phyloP scores from a whole-genome alignment of 2,888 invertebrate species.

The Habrosyne pyritoides region DNA sequence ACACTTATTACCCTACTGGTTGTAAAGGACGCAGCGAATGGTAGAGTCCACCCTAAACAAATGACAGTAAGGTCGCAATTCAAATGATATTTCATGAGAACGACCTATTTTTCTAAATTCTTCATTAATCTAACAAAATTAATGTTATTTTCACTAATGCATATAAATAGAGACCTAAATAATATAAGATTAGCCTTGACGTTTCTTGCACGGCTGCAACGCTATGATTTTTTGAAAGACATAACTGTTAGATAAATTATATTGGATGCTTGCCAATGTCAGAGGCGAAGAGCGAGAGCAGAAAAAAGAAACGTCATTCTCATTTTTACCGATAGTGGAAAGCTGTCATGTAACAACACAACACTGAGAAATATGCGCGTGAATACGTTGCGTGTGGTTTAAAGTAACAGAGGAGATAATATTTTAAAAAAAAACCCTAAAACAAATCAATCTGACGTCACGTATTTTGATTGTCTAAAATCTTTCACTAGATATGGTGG shows the following conservation, averaged over 20 bases:
- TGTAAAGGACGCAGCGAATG: too few species aligned
- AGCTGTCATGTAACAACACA: constrained; percentile 3
- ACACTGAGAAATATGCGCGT: not conserved
- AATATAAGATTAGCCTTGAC: constrained; percentile 54
- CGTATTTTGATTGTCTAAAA: too few species aligned
- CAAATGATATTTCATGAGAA: not conserved
- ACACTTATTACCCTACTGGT: too few species aligned
- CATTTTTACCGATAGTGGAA: constrained; percentile 2
- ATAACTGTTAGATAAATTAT: constrained; percentile 68
- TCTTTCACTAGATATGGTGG: too few species aligned
- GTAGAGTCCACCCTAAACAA: too few species aligned
- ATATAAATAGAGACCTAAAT: constrained; percentile 44
- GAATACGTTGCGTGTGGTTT: not conserved
- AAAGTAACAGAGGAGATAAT: too few species aligned
- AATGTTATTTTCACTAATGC: constrained; percentile 20
- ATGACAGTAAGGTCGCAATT: not conserved
- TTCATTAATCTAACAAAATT: constrained; percentile 30
- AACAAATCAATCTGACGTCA: too few species aligned
- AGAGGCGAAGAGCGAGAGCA: constrained; percentile 28
- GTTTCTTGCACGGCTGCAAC: constrained; percentile 55
- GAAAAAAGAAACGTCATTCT: constrained; percentile 27
- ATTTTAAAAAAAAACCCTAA: too few species aligned
- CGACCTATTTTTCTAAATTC: constrained; percentile 55
- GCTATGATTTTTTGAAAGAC: constrained; percentile 65
- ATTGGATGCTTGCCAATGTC: constrained; percentile 63